These are phyloP conservation scores for Nymphalis polychloros DNA, from an alignment of 2,888 invertebrate genomes.

Conservation along the genomic window DNA sequence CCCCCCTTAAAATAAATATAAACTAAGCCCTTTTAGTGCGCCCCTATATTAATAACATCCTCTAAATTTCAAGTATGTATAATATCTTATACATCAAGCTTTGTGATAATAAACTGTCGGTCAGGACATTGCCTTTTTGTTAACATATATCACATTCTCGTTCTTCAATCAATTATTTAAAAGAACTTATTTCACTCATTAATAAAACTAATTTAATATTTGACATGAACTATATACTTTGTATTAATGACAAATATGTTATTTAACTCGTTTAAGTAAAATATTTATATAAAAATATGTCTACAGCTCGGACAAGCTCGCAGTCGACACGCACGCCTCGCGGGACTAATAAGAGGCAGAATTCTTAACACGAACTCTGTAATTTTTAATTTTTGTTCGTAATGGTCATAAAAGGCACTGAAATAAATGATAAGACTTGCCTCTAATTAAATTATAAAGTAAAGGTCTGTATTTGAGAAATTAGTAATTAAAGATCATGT, in stretches of 20 bases:
- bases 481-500: conserved; percentile 4
- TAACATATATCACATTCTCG: too few species aligned
- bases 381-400: conserved; percentile 27
- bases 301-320: not conserved
- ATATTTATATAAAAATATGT: conserved; percentile 14
- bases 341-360: conserved; percentile 58
- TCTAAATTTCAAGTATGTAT: too few species aligned
- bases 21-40: too few species aligned
- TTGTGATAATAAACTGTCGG: too few species aligned
- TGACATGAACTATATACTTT: too few species aligned
- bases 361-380: conserved; percentile 26
- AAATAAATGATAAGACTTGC: conserved; percentile 12
- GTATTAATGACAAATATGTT: conserved; percentile 4
- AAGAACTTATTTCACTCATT: too few species aligned
- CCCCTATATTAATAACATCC: too few species aligned
- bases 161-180: too few species aligned
- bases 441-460: not conserved
- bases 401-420: conserved; percentile 8
- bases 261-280: conserved; percentile 1
- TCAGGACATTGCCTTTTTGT: too few species aligned
- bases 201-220: too few species aligned
- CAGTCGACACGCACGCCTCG: conserved; percentile 48
- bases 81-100: too few species aligned
- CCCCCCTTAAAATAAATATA: too few species aligned
- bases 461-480: not conserved